These are phyloP conservation scores for Cygnus atratus DNA, from an alignment of 2,113 vertebrate species.

Conservation along the genomic window DNA sequence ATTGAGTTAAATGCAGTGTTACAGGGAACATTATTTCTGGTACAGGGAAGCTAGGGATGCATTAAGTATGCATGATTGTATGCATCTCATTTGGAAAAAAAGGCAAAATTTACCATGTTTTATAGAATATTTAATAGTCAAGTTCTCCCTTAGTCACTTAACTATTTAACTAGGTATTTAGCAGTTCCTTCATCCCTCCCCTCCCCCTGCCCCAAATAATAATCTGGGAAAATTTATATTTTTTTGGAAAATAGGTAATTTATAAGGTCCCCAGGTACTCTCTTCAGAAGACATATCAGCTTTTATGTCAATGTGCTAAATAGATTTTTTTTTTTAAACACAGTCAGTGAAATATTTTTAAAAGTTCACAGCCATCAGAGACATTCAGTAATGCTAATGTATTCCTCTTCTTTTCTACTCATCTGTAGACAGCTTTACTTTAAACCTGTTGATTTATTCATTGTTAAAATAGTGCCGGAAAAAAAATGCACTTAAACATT, in stretches of 20 bases:
- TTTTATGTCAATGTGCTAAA: neutral
- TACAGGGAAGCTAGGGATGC: neutral
- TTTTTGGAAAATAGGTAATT: neutral
- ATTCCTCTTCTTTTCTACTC: neutral
- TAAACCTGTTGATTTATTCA: neutral
- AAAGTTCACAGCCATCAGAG: neutral
- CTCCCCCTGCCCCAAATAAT: no score
- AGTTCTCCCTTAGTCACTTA: neutral
- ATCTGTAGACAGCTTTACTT: neutral
- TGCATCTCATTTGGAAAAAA: neutral
- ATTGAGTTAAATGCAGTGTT: neutral
- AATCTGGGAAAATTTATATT: neutral
- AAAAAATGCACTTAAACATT: neutral
- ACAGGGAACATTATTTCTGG: no score
- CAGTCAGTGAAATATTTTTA: neutral
- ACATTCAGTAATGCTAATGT: neutral
- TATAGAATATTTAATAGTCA: neutral
- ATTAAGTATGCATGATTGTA: neutral
- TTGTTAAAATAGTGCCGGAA: neutral
- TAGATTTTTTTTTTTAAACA: neutral
- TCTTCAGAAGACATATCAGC: neutral
- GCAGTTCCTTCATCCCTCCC: neutral
- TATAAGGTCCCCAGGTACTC: neutral
- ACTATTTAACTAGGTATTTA: neutral
- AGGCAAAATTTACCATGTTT: neutral